Conservation (phyloP, 2,113 vertebrate species). For the Python bivittatus region DNA sequence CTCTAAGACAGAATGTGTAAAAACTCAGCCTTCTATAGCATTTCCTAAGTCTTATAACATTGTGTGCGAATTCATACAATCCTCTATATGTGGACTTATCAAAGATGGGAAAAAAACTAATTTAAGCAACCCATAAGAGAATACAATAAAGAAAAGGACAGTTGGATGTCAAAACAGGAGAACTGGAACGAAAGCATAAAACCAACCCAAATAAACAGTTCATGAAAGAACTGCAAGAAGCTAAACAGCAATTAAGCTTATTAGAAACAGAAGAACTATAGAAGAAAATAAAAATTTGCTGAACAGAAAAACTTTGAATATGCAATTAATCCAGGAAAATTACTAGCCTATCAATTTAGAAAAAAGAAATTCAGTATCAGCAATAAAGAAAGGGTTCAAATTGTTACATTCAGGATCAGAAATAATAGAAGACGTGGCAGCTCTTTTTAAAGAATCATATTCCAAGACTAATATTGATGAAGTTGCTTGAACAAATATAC, state of each 20-base stretch:
- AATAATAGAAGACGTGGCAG: not conserved
- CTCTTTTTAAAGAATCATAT: not conserved
- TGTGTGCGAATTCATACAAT: not conserved
- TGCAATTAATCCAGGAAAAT: not conserved
- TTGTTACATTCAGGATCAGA: not conserved
- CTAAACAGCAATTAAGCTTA: not conserved
- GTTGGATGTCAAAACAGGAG: not conserved
- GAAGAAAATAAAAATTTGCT: not conserved
- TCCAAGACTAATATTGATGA: not conserved
- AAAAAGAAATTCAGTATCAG: not conserved
- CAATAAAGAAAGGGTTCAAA: not conserved
- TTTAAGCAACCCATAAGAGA: not conserved
- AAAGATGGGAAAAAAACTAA: not conserved
- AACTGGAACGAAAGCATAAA: not conserved
- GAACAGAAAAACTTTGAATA: not conserved
- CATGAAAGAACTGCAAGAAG: not conserved
- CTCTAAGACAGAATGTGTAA: not conserved
- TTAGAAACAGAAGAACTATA: not conserved
- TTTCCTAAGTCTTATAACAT: not conserved
- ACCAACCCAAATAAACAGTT: not conserved
- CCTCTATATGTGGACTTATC: not conserved
- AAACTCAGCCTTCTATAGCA: not conserved
- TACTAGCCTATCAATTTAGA: not conserved
- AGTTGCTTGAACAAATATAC: not conserved
- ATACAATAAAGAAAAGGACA: not conserved